Conservation (phyloP, 2,797 vertebrate genomes). For the Brachymystax lenok region DNA sequence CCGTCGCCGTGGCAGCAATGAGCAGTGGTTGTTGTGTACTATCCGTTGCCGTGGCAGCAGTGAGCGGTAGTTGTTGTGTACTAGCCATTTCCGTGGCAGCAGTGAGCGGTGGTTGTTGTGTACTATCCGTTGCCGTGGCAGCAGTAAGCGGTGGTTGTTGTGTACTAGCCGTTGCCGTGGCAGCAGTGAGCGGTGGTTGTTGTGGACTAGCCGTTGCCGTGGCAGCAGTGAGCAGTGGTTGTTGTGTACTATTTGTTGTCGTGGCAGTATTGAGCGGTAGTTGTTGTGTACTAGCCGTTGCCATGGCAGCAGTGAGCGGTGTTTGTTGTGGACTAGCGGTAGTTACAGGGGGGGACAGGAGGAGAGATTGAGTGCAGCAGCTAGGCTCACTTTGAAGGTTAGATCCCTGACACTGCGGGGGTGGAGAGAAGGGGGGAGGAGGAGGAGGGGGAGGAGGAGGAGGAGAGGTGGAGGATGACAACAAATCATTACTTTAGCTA, state of each 20-base stretch:
- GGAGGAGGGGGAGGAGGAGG: no score
- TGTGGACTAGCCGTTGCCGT: no score
- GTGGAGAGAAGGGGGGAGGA: not conserved
- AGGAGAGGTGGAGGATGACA: not conserved
- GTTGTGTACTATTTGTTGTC: no score
- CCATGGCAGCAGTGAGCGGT: not conserved
- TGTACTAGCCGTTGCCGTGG: rapidly evolving
- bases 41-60: not conserved
- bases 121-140: not conserved
- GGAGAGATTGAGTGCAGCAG: constrained; percentile 44
- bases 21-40: not conserved
- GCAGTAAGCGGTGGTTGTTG: no score
- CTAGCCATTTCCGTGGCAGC: not conserved
- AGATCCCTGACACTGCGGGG: constrained; percentile 35
- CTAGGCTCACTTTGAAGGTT: constrained; percentile 32
- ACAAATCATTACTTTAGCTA: not conserved
- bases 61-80: not conserved
- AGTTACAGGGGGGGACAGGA: not conserved
- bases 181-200: no score
- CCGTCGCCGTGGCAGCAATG: no score
- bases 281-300: no score
- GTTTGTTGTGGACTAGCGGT: constrained; percentile 13
- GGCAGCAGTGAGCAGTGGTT: no score
- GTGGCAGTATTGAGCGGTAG: no score
- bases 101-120: not conserved